These are phyloP conservation scores for Pheosia gnoma DNA, from an alignment of 2,888 invertebrate species.

Conservation along the genomic window DNA sequence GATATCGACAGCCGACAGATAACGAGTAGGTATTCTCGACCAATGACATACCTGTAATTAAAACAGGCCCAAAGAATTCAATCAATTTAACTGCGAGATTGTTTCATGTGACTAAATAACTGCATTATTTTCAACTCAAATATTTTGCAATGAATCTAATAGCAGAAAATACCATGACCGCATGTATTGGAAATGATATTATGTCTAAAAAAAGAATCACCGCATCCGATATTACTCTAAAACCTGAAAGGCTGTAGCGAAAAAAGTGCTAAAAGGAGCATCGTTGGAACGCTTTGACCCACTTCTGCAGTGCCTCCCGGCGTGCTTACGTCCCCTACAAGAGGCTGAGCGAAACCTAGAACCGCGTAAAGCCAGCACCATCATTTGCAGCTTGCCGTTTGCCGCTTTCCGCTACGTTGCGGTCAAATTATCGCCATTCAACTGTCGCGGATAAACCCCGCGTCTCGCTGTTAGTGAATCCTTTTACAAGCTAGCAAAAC, in stretches of 20 bases:
- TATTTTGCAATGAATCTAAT: neutral
- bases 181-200: no score
- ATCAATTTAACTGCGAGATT: neutral
- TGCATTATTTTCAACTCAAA: neutral
- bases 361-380: slow-evolving; percentile 17
- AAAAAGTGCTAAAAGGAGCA: slow-evolving; percentile 58
- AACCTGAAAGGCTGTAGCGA: slow-evolving; percentile 28
- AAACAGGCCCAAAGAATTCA: slow-evolving; percentile 1
- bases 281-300: slow-evolving; percentile 65
- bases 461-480: slow-evolving; percentile 3
- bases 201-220: slow-evolving; percentile 16
- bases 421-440: slow-evolving; percentile 19
- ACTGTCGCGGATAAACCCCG: slow-evolving; percentile 9
- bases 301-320: slow-evolving; percentile 45
- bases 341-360: neutral
- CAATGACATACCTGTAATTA: slow-evolving; percentile 1
- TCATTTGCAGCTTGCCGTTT: slow-evolving; percentile 23
- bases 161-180: neutral
- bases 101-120: neutral
- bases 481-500: neutral
- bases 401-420: slow-evolving; percentile 15
- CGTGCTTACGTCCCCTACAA: slow-evolving; percentile 24
- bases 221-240: slow-evolving; percentile 33
- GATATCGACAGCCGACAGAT: neutral
- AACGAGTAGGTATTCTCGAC: neutral